phyloP scores from a whole-genome alignment of 2,797 vertebrate genomes.

The Rhinophrynus dorsalis region DNA sequence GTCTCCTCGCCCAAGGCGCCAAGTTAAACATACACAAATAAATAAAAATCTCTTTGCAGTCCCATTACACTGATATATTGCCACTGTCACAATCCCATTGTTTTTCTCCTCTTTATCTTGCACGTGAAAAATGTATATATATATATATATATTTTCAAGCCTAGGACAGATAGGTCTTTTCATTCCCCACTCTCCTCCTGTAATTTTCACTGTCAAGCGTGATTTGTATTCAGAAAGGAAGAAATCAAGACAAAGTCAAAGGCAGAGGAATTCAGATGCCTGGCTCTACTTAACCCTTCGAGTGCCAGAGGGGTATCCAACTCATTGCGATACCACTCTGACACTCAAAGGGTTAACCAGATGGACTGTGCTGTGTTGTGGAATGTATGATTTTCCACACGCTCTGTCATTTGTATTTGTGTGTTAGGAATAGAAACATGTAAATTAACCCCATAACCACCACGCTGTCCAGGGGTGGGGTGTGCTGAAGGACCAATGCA shows the following conservation, averaged over 20 bases:
- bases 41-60: constrained; percentile 28
- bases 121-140: constrained; percentile 24
- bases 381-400: too few relatives aligned
- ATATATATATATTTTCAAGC: constrained; percentile 11
- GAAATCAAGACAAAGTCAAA: constrained; percentile 27
- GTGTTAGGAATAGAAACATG: too few relatives aligned
- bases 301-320: too few relatives aligned
- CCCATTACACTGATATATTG: constrained; percentile 46
- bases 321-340: too few relatives aligned
- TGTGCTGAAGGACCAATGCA: too few relatives aligned
- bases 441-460: too few relatives aligned
- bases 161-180: constrained; percentile 33
- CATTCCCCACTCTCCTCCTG: constrained; percentile 14
- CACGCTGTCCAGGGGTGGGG: too few relatives aligned
- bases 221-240: constrained; percentile 29
- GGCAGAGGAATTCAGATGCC: constrained; percentile 27
- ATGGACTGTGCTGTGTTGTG: too few relatives aligned
- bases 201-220: constrained; percentile 31
- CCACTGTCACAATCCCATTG: constrained; percentile 31
- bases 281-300: too few relatives aligned
- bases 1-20: constrained; percentile 11
- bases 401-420: too few relatives aligned
- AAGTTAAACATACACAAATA: constrained; percentile 42
- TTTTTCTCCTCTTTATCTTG: constrained; percentile 23
- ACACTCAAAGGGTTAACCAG: too few relatives aligned